Evolutionary conservation across 2,113 vertebrate genomes (phyloP).

Genomic region (Planiliza haematocheilus): DNA sequence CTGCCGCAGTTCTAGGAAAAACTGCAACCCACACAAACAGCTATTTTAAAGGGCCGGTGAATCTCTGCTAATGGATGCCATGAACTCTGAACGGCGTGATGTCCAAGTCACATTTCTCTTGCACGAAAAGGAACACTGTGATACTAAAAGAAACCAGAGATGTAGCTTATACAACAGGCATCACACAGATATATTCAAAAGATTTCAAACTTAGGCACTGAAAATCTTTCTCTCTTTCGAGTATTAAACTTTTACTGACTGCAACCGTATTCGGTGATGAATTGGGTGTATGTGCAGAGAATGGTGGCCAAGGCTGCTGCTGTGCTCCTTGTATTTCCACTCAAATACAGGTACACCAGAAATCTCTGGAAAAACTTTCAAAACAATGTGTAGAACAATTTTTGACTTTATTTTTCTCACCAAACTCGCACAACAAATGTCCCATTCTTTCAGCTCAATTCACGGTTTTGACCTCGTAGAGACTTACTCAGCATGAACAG

Average conservation of each 20-base stretch:
- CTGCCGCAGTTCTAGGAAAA: constrained; percentile 30
- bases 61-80: constrained; percentile 65
- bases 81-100: constrained; percentile 62
- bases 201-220: constrained; percentile 31
- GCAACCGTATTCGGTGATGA: constrained; percentile 52
- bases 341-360: constrained; percentile 39
- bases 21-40: constrained; percentile 61
- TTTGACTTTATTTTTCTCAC: constrained; percentile 5
- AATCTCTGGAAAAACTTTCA: constrained; percentile 37
- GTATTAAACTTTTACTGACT: constrained; percentile 22
- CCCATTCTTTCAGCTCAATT: constrained; percentile 28
- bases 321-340: constrained; percentile 55
- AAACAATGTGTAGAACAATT: not conserved
- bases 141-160: constrained; percentile 80
- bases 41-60: constrained; percentile 47
- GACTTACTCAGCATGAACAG: constrained; percentile 2
- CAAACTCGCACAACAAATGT: constrained; percentile 22
- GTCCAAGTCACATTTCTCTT: constrained; percentile 42
- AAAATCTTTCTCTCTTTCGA: constrained; percentile 26
- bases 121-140: constrained; percentile 80
- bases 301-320: constrained; percentile 32
- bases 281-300: constrained; percentile 42
- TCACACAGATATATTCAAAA: constrained; percentile 42
- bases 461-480: not conserved
- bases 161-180: constrained; percentile 74